These are phyloP conservation scores for Coelopa frigida DNA, from an alignment of 1,140 invertebrate species.

Conservation along the genomic window DNA sequence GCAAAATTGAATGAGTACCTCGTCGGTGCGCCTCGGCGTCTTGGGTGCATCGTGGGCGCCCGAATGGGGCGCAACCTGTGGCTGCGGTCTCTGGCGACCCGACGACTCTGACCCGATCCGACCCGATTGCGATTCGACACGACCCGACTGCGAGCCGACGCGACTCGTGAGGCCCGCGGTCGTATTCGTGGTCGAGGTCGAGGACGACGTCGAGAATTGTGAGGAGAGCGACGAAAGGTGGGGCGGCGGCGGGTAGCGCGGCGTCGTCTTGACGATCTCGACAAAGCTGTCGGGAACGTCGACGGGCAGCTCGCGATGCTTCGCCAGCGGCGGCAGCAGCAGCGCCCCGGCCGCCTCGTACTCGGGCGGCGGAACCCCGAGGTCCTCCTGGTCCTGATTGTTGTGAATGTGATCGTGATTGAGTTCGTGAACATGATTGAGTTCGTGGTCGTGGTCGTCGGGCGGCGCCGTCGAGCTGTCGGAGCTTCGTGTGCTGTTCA, in stretches of 20 bases:
- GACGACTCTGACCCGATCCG: not conserved
- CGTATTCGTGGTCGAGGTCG: slow-evolving; percentile 38
- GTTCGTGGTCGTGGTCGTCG: not conserved
- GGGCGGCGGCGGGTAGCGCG: slow-evolving; percentile 61
- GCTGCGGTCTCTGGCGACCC: no score
- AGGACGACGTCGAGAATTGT: slow-evolving; percentile 29
- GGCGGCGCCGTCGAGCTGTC: slow-evolving; percentile 11
- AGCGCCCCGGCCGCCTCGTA: slow-evolving; percentile 41
- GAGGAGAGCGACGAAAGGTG: slow-evolving; percentile 38
- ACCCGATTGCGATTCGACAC: not conserved
- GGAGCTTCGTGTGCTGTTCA: slow-evolving; percentile 33
- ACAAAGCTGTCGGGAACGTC: slow-evolving; percentile 69
- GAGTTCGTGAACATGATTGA: no score
- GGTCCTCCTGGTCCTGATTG: no score
- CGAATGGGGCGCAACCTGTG: no score
- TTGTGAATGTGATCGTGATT: no score
- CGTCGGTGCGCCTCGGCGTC: no score
- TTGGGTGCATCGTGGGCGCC: no score
- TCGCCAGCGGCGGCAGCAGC: slow-evolving; percentile 16
- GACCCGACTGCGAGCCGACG: slow-evolving; percentile 1
- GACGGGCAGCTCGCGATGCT: slow-evolving; percentile 63
- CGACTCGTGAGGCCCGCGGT: no score
- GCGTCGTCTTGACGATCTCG: slow-evolving; percentile 63
- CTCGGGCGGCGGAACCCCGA: slow-evolving; percentile 19
- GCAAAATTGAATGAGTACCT: no score